Evolutionary conservation across 2,888 invertebrate genomes (phyloP).

Genomic region (Drosophila demipolita): DNA sequence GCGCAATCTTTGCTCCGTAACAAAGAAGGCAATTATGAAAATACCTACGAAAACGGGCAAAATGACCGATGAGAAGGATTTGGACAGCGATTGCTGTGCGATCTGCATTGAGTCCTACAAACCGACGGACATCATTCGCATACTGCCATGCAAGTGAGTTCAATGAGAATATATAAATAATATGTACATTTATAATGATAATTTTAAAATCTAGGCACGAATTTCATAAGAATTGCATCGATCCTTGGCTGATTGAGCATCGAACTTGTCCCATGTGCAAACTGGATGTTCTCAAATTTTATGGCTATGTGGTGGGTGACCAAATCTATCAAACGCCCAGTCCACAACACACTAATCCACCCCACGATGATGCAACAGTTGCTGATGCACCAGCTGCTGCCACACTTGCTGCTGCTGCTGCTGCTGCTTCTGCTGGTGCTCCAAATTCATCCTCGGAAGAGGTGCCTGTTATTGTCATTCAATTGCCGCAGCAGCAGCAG

Average conservation of each 20-base stretch:
- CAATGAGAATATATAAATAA: not conserved
- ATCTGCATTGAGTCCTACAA: conserved; percentile 97
- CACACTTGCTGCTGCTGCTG: conserved; percentile 14
- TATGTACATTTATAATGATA: not conserved
- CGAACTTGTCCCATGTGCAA: conserved; percentile 99
- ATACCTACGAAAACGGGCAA: conserved; percentile 96
- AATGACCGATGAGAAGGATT: conserved; percentile 94
- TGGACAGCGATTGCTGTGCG: conserved; percentile 96
- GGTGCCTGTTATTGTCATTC: conserved; percentile 79
- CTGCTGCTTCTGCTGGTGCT: not conserved
- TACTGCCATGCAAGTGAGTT: conserved; percentile 95
- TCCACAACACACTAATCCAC: conserved; percentile 72
- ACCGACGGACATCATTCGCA: conserved; percentile 93
- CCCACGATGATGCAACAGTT: conserved; percentile 24
- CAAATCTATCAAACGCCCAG: conserved; percentile 83
- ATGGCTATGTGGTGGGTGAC: conserved; percentile 93
- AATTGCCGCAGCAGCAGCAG: conserved; percentile 59
- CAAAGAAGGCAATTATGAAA: conserved; percentile 96
- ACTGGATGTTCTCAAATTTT: conserved; percentile 96
- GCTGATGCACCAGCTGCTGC: conserved; percentile 30
- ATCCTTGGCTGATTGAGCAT: conserved; percentile 97
- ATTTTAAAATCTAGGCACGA: conserved; percentile 89
- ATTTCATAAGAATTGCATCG: conserved; percentile 97
- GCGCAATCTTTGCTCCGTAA: conserved; percentile 95
- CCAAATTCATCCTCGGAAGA: conserved; percentile 53